Evolutionary conservation across 2,113 vertebrate genomes (phyloP).

Genomic region (Notothenia rossii): DNA sequence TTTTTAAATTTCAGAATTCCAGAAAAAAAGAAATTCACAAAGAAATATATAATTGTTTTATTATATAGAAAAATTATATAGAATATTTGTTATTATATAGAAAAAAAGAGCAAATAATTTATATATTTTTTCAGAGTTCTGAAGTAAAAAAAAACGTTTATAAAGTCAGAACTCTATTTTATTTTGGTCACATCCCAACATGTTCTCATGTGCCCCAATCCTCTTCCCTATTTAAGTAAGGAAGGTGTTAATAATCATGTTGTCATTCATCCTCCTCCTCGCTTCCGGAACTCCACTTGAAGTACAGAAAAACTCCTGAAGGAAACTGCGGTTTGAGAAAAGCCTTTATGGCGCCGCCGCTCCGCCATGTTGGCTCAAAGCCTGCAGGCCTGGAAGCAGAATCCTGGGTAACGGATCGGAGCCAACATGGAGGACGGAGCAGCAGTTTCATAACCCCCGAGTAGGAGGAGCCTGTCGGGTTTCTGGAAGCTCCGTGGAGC

Average conservation of each 20-base stretch:
- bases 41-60: no score
- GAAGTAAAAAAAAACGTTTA: no score
- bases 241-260: neutral
- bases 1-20: no score
- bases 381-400: neutral
- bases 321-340: slow-evolving; percentile 65
- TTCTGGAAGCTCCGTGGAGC: slow-evolving; percentile 73
- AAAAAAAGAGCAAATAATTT: no score
- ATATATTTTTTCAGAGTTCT: no score
- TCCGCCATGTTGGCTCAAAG: slow-evolving; percentile 81
- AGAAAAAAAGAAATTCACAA: no score
- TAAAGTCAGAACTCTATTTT: no score
- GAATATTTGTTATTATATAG: no score
- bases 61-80: no score
- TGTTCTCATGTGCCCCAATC: no score
- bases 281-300: slow-evolving; percentile 26
- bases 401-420: slow-evolving; percentile 45
- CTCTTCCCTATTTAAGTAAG: neutral
- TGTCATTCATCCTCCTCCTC: slow-evolving; percentile 3
- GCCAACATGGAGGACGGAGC: slow-evolving; percentile 78
- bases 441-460: slow-evolving; percentile 78
- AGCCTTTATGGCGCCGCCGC: slow-evolving; percentile 12
- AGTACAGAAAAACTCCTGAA: slow-evolving; percentile 22
- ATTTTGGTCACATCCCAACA: no score
- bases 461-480: slow-evolving; percentile 79